Evolutionary conservation across 2,797 vertebrate species (phyloP).

Genomic region (Fistularia tabacaria): DNA sequence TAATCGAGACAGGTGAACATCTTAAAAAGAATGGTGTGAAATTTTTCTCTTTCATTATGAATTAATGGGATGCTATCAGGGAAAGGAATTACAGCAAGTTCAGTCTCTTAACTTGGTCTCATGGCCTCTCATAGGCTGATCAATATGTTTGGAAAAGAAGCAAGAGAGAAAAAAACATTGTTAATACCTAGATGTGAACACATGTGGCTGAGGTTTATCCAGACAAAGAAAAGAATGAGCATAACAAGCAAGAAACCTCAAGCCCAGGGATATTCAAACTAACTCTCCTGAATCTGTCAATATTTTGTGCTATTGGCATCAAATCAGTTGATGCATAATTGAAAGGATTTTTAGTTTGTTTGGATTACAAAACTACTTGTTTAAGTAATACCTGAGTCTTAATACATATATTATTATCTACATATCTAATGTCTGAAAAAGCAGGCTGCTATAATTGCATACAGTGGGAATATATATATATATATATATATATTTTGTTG

Average conservation of each 20-base stretch:
- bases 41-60: conserved; percentile 18
- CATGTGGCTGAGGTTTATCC: conserved; percentile 59
- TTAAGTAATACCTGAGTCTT: conserved; percentile 11
- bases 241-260: conserved; percentile 57
- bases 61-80: conserved; percentile 38
- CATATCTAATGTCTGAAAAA: neutral
- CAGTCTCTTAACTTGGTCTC: conserved; percentile 46
- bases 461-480: too few relatives aligned
- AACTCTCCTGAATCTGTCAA: conserved; percentile 49
- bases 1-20: neutral
- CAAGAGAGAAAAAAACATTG: conserved; percentile 22
- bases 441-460: too few relatives aligned
- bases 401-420: neutral
- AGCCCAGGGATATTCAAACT: conserved; percentile 55
- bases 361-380: conserved; percentile 28
- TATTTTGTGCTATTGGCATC: conserved; percentile 53
- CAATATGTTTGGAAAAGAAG: conserved; percentile 68
- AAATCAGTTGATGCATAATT: conserved; percentile 51
- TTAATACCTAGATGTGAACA: conserved; percentile 53
- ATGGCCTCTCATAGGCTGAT: conserved; percentile 54
- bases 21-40: conserved; percentile 7
- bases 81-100: conserved; percentile 47
- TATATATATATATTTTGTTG: too few relatives aligned
- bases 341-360: conserved; percentile 38
- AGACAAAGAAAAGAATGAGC: conserved; percentile 37